Conservation (phyloP, 2,113 vertebrate species). For the Poicephalus meyeri region DNA sequence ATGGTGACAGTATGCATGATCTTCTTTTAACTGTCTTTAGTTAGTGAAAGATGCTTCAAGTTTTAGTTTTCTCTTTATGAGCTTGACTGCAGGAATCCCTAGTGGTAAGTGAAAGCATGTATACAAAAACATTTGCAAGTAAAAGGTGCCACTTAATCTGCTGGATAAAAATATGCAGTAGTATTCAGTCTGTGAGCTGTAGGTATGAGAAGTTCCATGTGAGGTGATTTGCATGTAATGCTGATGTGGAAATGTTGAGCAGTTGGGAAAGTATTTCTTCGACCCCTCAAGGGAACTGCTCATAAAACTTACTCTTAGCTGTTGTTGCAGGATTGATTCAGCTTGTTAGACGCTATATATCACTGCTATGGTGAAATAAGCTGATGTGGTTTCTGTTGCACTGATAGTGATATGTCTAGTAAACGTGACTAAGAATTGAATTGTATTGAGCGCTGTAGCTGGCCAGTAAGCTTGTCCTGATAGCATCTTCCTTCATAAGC, state of each 20-base stretch:
- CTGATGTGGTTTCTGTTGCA: neutral
- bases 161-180: neutral
- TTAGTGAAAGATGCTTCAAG: neutral
- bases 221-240: neutral
- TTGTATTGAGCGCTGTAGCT: neutral
- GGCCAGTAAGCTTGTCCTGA: neutral
- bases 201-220: neutral
- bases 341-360: neutral
- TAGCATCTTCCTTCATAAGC: neutral
- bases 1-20: neutral
- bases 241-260: neutral
- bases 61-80: neutral
- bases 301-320: neutral
- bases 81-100: neutral
- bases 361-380: neutral
- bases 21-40: neutral
- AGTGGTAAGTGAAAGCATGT: rapidly evolving
- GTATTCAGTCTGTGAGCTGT: neutral
- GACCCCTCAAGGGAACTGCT: neutral
- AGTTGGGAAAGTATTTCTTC: neutral
- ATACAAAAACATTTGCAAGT: neutral
- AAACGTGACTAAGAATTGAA: neutral
- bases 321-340: slow-evolving; percentile 4
- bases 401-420: neutral
- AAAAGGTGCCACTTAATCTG: neutral